A percentile compares a stretch with the other conserved stretches of the same genome.
These are phyloP conservation scores for Sus cebifrons DNA, from an alignment of 2,797 vertebrate genomes.

Conservation along the genomic window DNA sequence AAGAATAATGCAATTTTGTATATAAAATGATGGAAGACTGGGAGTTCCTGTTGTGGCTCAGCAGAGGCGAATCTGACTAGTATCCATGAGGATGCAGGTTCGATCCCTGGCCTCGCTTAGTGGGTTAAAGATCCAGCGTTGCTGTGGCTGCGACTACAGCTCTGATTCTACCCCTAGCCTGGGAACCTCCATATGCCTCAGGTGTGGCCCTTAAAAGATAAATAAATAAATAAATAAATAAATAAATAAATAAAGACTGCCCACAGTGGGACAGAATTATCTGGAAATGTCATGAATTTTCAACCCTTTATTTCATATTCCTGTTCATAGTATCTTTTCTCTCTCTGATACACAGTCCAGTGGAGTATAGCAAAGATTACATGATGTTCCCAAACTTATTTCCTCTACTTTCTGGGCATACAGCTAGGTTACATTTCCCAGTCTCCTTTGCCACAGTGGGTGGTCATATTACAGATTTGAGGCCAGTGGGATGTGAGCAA, in stretches of 20 bases:
- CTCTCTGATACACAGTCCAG: constrained; percentile 3
- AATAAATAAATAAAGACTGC: not conserved
- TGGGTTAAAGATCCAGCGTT: too few relatives aligned
- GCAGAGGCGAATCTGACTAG: too few relatives aligned
- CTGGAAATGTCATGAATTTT: not conserved
- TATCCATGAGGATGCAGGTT: too few relatives aligned
- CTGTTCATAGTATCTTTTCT: not conserved
- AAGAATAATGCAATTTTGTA: not conserved
- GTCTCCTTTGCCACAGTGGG: not conserved
- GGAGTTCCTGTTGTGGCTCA: too few relatives aligned
- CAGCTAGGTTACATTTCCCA: not conserved
- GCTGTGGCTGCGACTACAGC: too few relatives aligned
- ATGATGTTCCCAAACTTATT: not conserved
- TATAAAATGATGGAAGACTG: not conserved
- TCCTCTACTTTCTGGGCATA: not conserved
- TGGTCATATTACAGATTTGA: not conserved
- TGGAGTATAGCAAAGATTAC: not conserved
- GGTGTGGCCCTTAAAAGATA: too few relatives aligned
- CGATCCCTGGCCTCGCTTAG: too few relatives aligned
- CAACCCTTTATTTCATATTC: not conserved
- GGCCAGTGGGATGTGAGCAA: not conserved
- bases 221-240: too few relatives aligned
- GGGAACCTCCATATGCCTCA: too few relatives aligned
- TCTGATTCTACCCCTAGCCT: too few relatives aligned
- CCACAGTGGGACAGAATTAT: not conserved